Evolutionary conservation across 2,797 vertebrate species (phyloP).

Genomic region (Crypturellus tataupa): DNA sequence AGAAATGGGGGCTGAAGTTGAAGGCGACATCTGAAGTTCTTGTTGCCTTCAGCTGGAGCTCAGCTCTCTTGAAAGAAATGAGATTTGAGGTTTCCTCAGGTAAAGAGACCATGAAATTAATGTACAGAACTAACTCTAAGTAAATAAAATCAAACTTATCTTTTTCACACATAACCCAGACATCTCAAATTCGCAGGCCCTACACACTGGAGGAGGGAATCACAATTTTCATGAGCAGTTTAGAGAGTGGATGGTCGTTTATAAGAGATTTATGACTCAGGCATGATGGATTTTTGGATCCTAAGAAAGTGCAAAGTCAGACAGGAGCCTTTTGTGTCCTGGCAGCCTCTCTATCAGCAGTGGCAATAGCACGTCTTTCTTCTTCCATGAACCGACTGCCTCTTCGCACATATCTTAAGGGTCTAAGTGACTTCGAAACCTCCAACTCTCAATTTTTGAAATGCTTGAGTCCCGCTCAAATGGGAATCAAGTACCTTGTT

Average conservation of each 20-base stretch:
- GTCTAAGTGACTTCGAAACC: background rate
- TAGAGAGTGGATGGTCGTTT: background rate
- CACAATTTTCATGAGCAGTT: background rate
- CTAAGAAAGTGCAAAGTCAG: background rate
- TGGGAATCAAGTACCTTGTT: background rate
- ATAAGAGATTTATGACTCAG: background rate
- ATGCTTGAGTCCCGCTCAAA: background rate
- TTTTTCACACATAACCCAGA: background rate
- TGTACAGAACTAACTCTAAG: background rate
- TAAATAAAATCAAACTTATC: background rate
- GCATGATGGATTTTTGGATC: background rate
- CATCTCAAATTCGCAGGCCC: background rate
- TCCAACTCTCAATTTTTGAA: background rate
- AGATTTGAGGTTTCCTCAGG: background rate
- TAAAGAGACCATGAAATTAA: background rate
- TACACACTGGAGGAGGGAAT: background rate
- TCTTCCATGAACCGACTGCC: background rate
- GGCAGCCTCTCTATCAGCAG: background rate
- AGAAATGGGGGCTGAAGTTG: background rate
- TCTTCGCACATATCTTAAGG: background rate
- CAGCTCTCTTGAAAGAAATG: background rate
- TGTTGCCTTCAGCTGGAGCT: background rate
- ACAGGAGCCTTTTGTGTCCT: background rate
- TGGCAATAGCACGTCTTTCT: background rate
- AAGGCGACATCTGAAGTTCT: background rate